A percentile compares a stretch with the other conserved stretches of the same genome.
phyloP scores from a whole-genome alignment of 2,113 vertebrate species.

The Nipponia nippon region DNA sequence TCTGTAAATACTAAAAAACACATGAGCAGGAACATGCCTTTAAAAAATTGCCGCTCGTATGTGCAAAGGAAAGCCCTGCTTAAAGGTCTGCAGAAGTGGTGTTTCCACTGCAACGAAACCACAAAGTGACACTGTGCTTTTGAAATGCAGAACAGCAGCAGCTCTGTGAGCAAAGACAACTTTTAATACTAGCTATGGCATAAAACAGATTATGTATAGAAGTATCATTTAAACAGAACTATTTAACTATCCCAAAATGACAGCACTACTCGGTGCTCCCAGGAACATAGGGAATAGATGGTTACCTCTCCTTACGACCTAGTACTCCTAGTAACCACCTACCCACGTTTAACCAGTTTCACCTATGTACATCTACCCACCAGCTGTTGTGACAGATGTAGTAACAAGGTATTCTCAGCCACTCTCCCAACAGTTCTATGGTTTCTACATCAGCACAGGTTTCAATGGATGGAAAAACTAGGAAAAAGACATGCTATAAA shows the following conservation, averaged over 20 bases:
- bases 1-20: background rate
- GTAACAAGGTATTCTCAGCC: background rate
- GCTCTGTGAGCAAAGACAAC: background rate
- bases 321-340: background rate
- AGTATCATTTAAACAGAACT: background rate
- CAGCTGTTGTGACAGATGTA: background rate
- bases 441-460: background rate
- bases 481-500: background rate
- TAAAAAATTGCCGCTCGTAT: background rate
- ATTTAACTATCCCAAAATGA: background rate
- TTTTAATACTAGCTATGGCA: background rate
- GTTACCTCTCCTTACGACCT: background rate
- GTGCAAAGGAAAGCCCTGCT: background rate
- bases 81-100: background rate
- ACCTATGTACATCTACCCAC: background rate
- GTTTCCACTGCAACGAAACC: background rate
- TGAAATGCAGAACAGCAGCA: background rate
- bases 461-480: background rate
- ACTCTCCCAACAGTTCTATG: background rate
- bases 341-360: background rate
- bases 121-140: background rate
- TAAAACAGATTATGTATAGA: background rate
- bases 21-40: background rate
- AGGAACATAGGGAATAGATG: background rate
- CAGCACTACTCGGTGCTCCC: background rate